A percentile compares a stretch with the other conserved stretches of the same genome.
These are phyloP conservation scores for Ceratoteleas bidentatus DNA, from an alignment of 1,140 invertebrate species.

Conservation along the genomic window DNA sequence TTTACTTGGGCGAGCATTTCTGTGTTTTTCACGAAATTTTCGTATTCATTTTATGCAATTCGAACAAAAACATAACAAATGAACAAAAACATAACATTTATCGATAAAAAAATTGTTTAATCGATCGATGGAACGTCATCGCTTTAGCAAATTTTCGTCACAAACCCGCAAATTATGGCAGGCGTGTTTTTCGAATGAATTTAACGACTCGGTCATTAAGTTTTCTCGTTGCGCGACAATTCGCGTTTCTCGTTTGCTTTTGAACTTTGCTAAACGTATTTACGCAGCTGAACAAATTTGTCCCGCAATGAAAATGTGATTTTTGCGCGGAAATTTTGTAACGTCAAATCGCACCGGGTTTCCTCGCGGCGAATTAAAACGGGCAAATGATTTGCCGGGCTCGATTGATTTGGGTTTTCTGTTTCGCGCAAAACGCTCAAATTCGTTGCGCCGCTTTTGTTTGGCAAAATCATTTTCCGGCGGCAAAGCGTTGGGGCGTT, in stretches of 20 bases:
- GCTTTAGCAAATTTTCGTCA: too few species aligned
- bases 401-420: too few species aligned
- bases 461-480: neutral
- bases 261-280: neutral
- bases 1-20: too few species aligned
- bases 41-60: too few species aligned
- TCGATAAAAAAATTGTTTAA: too few species aligned
- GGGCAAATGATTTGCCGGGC: too few species aligned
- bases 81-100: too few species aligned
- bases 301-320: neutral
- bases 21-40: too few species aligned
- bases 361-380: neutral
- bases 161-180: neutral
- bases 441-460: too few species aligned
- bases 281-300: neutral
- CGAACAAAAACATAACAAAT: too few species aligned
- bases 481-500: neutral
- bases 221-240: neutral
- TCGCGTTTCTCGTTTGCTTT: neutral
- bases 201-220: neutral
- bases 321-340: neutral
- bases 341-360: neutral
- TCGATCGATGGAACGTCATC: too few species aligned
- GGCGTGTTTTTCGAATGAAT: neutral
- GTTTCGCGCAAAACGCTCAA: neutral